These are phyloP conservation scores for Plagiodera versicolora DNA, from an alignment of 2,888 invertebrate species.

Conservation along the genomic window DNA sequence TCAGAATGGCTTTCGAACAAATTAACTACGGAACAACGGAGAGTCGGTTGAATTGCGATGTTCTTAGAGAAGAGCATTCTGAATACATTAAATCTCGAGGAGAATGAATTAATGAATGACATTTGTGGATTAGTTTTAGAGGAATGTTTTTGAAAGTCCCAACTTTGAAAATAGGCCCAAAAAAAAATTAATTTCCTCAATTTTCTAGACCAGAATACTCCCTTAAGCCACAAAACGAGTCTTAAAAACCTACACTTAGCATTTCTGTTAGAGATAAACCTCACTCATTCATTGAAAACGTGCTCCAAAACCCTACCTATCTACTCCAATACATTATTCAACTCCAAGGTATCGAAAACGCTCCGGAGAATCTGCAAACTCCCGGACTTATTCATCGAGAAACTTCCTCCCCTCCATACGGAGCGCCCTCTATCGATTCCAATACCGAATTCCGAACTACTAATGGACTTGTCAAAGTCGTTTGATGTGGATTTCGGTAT, in stretches of 20 bases:
- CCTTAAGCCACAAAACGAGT: too few relatives aligned
- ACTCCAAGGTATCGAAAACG: not conserved
- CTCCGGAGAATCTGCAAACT: not conserved
- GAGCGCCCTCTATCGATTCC: not conserved
- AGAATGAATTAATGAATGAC: not conserved
- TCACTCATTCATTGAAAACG: not conserved
- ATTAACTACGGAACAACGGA: not conserved
- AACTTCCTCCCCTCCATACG: not conserved
- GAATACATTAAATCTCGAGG: not conserved
- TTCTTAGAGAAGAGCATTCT: not conserved
- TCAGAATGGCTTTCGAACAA: not conserved
- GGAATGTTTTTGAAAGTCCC: too few relatives aligned
- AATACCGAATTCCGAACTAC: not conserved
- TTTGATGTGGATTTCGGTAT: not conserved
- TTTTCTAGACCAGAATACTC: too few relatives aligned
- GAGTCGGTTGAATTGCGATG: not conserved
- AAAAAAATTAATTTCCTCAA: too few relatives aligned
- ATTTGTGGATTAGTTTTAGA: too few relatives aligned
- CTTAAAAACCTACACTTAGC: too few relatives aligned
- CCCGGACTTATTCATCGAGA: not conserved
- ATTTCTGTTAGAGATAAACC: too few relatives aligned
- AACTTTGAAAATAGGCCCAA: too few relatives aligned
- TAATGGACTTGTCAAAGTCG: not conserved
- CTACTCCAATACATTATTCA: not conserved
- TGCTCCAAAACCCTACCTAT: too few relatives aligned